These are phyloP conservation scores for Micromussa lordhowensis DNA, from an alignment of 92 coral and sea anemone genomes.

Conservation along the genomic window DNA sequence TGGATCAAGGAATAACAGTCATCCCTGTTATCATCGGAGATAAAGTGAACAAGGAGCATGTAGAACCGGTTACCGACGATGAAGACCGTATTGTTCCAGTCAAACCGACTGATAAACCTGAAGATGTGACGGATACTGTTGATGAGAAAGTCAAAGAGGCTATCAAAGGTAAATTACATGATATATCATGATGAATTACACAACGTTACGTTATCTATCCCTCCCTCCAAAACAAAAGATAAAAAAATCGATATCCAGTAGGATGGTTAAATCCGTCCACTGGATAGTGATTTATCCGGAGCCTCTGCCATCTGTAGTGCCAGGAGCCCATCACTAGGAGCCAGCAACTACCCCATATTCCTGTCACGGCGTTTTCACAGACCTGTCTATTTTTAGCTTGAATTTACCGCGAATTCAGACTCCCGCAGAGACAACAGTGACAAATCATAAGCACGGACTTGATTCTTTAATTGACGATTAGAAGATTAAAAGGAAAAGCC, in stretches of 20 bases:
- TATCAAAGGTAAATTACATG: constrained; percentile 47
- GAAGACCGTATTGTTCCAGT: constrained; percentile 60
- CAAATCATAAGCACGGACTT: too few relatives aligned
- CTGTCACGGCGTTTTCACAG: too few relatives aligned
- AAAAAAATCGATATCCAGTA: too few relatives aligned
- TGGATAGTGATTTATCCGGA: not conserved
- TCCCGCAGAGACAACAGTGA: too few relatives aligned
- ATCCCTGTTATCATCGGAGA: constrained; percentile 77
- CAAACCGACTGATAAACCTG: constrained; percentile 58
- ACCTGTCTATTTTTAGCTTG: too few relatives aligned
- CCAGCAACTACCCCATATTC: too few relatives aligned
- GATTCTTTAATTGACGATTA: too few relatives aligned
- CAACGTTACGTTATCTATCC: not conserved
- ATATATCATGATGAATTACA: not conserved
- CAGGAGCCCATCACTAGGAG: too few relatives aligned
- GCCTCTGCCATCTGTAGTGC: too few relatives aligned
- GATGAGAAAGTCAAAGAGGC: constrained; percentile 54
- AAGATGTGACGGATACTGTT: constrained; percentile 39
- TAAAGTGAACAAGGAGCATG: constrained; percentile 57
- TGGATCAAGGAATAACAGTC: constrained; percentile 58
- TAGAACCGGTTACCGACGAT: constrained; percentile 66
- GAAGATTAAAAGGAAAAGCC: too few relatives aligned
- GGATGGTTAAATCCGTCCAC: not conserved
- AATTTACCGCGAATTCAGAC: too few relatives aligned
- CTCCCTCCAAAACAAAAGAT: too few relatives aligned